A percentile compares a stretch with the other conserved stretches of the same genome.
These are phyloP conservation scores for Pammene aurita DNA, from an alignment of 2,888 invertebrate genomes.

Conservation along the genomic window DNA sequence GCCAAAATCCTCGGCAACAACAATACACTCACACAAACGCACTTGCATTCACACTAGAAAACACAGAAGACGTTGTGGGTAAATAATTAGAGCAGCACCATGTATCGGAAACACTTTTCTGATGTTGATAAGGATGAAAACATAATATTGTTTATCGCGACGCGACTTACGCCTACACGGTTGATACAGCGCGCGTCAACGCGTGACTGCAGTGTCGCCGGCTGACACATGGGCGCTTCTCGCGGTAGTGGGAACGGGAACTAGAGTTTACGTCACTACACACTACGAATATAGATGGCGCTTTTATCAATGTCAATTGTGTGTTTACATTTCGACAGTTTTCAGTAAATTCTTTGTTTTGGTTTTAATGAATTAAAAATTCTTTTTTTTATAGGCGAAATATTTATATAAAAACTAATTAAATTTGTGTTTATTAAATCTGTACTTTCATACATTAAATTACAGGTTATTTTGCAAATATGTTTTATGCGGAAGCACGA, in stretches of 20 bases:
- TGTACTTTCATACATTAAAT: no score
- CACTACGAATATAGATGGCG: conserved; percentile 69
- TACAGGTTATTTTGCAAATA: no score
- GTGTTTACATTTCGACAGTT: conserved; percentile 36
- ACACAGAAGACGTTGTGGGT: conserved; percentile 53
- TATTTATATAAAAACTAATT: no score
- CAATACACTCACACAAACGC: conserved; percentile 74
- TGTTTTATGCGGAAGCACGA: no score
- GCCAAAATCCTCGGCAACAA: conserved; percentile 79
- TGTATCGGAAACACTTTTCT: conserved; percentile 60
- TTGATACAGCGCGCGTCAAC: conserved; percentile 79
- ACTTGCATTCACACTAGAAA: conserved; percentile 67
- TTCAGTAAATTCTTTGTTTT: background rate
- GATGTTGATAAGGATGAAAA: conserved; percentile 72
- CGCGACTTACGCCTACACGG: conserved; percentile 78
- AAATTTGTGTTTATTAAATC: no score
- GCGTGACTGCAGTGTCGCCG: conserved; percentile 81
- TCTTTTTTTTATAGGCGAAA: no score
- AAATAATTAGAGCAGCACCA: conserved; percentile 49
- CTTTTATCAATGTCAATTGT: conserved; percentile 42
- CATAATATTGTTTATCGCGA: conserved; percentile 72
- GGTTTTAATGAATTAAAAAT: background rate
- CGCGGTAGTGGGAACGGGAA: conserved; percentile 53
- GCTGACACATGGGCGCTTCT: conserved; percentile 75
- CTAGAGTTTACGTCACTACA: conserved; percentile 48